phyloP scores from a whole-genome alignment of 2,797 vertebrate species.

The Macropodus opercularis region DNA sequence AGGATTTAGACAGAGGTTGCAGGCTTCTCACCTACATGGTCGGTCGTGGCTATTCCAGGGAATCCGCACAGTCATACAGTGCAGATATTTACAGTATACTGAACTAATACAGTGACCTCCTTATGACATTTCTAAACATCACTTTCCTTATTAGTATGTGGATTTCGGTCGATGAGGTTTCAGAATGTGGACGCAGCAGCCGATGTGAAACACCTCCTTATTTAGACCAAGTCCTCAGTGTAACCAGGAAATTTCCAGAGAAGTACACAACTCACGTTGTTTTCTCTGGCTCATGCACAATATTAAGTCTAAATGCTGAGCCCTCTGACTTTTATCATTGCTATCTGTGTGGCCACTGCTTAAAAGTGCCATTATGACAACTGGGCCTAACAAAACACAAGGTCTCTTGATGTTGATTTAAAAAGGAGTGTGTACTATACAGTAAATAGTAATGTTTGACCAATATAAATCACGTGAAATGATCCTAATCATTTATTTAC shows the following conservation, averaged over 20 bases:
- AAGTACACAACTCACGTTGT: neutral
- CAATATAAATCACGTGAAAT: neutral
- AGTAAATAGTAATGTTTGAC: neutral
- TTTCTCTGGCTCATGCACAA: neutral
- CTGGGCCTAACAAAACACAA: too few relatives aligned
- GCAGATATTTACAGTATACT: constrained; percentile 15
- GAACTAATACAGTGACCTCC: constrained; percentile 42
- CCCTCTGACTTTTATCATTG: neutral
- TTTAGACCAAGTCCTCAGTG: neutral
- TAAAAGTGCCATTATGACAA: neutral
- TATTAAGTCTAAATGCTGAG: neutral
- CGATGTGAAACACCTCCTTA: neutral
- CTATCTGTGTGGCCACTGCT: neutral
- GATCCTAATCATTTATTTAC: neutral
- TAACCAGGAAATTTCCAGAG: constrained; percentile 15
- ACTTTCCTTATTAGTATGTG: constrained; percentile 9
- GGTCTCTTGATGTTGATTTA: neutral
- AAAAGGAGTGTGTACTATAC: too few relatives aligned
- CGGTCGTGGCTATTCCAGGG: constrained; percentile 54
- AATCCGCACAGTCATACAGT: constrained; percentile 18
- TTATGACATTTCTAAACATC: constrained; percentile 8
- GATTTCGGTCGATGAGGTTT: constrained; percentile 3
- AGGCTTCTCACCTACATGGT: constrained; percentile 44
- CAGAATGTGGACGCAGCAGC: neutral
- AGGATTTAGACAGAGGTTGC: constrained; percentile 47